These are phyloP conservation scores for Psettodes erumei DNA, from an alignment of 2,113 vertebrate genomes.

Conservation along the genomic window DNA sequence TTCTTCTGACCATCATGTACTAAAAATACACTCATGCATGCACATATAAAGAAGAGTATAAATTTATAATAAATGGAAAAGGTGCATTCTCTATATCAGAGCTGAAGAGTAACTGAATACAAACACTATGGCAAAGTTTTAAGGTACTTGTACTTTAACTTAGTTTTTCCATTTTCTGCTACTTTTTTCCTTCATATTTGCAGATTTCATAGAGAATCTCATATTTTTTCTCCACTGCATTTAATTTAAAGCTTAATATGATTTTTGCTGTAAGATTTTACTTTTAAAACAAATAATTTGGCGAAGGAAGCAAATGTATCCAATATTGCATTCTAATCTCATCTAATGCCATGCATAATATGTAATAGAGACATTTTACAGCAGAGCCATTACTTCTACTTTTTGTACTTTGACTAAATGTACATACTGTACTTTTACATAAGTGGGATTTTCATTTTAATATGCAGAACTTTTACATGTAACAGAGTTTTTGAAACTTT, in stretches of 20 bases:
- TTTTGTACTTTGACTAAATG: background rate
- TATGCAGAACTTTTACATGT: background rate
- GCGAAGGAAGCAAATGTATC: no score
- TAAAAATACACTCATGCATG: background rate
- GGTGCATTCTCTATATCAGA: background rate
- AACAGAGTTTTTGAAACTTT: background rate
- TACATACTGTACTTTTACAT: background rate
- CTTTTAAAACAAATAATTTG: no score
- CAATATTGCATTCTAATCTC: no score
- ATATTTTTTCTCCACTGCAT: no score
- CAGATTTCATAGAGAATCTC: no score
- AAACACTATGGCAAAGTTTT: no score
- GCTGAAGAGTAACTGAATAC: background rate
- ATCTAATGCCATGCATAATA: no score
- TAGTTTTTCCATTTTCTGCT: background rate
- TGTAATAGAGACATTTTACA: background rate
- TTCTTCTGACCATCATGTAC: constrained; percentile 20
- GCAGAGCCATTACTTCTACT: background rate
- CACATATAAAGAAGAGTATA: background rate
- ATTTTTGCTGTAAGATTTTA: no score
- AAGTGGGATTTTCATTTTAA: background rate
- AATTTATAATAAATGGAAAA: background rate
- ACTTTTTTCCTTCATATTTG: no score
- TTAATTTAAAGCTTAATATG: no score
- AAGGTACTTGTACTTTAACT: background rate